A percentile compares a stretch with the other conserved stretches of the same genome.
These are phyloP conservation scores for Prostheceraeus crozeri DNA, from an alignment of 2,888 invertebrate genomes.

Conservation along the genomic window DNA sequence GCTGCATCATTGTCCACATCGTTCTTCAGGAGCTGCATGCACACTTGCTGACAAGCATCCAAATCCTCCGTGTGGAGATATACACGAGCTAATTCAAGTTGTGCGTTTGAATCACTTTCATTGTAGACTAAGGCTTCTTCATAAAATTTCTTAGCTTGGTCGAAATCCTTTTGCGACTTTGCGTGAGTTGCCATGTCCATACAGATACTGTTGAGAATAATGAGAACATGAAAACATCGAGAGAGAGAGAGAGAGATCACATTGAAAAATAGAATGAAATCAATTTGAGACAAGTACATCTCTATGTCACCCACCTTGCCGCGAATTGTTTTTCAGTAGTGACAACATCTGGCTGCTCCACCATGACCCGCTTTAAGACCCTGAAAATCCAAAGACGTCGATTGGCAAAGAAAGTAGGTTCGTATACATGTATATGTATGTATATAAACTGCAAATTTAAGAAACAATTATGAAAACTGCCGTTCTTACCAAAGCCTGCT, in stretches of 20 bases:
- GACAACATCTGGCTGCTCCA: conserved; percentile 62
- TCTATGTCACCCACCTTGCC: conserved; percentile 52
- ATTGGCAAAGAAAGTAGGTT: too few species aligned
- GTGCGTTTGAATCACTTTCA: conserved; percentile 66
- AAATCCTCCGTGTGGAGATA: conserved; percentile 64
- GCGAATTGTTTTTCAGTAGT: conserved; percentile 59
- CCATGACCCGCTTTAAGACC: conserved; percentile 66
- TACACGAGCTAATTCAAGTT: conserved; percentile 56
- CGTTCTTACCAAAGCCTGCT: too few species aligned
- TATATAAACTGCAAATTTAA: too few species aligned
- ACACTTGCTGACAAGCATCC: conserved; percentile 78
- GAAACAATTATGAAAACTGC: too few species aligned
- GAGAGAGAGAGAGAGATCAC: too few species aligned
- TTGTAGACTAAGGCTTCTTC: conserved; percentile 75
- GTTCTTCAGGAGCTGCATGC: conserved; percentile 70
- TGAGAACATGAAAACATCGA: not conserved
- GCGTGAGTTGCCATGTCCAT: conserved; percentile 69
- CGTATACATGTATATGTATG: too few species aligned
- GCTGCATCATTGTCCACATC: conserved; percentile 72
- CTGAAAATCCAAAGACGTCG: conserved; percentile 54
- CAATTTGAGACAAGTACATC: too few species aligned
- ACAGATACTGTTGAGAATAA: conserved; percentile 60
- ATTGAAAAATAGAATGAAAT: too few species aligned
- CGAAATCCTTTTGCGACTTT: conserved; percentile 63
- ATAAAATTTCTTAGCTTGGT: conserved; percentile 71